These are phyloP conservation scores for Lepidocolaptes lacrymiger DNA, from an alignment of 2,797 vertebrate genomes.

Conservation along the genomic window DNA sequence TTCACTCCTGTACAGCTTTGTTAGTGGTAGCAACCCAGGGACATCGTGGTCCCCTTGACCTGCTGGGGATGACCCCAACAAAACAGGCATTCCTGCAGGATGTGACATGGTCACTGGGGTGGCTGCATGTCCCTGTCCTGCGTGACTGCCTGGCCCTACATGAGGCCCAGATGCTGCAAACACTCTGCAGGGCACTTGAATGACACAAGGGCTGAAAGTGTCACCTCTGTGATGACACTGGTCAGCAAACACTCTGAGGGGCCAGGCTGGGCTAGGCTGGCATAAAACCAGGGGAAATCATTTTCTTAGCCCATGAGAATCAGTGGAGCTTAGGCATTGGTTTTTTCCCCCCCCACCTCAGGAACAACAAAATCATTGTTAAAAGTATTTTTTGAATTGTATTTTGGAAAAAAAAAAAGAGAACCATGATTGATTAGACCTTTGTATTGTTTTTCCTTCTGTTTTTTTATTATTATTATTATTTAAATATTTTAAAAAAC, in stretches of 20 bases:
- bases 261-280: neutral
- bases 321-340: neutral
- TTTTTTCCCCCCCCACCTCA: rapidly evolving
- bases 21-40: neutral
- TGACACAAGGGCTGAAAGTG: neutral
- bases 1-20: neutral
- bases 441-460: neutral
- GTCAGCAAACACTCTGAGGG: neutral
- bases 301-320: neutral
- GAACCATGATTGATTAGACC: neutral
- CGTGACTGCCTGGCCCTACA: neutral
- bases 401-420: neutral
- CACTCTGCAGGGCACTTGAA: neutral
- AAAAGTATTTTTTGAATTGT: neutral
- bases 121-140: neutral
- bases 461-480: neutral
- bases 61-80: neutral
- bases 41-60: neutral
- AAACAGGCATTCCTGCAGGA: neutral
- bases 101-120: neutral
- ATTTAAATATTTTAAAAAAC: neutral
- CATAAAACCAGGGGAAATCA: neutral
- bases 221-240: neutral
- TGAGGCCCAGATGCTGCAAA: neutral
- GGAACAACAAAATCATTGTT: neutral